phyloP scores from a whole-genome alignment of 2,888 invertebrate species.

The Phengaris arion region DNA sequence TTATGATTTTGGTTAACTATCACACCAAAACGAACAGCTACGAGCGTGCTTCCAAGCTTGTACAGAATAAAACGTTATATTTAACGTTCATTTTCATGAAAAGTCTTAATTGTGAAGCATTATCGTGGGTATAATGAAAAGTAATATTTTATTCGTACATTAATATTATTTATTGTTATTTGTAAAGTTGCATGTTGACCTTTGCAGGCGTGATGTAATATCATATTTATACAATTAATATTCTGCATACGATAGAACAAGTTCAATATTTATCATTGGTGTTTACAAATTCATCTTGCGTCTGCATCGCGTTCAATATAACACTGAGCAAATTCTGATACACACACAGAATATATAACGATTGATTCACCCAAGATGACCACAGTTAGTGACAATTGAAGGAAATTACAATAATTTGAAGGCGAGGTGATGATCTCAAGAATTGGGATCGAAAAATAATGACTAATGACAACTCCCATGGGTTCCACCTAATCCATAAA shows the following conservation, averaged over 20 bases:
- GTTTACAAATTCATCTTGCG: slow-evolving; percentile 6
- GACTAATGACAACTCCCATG: no score
- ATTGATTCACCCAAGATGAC: background rate
- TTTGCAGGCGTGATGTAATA: background rate
- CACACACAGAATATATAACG: slow-evolving; percentile 8
- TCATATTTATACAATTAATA: slow-evolving; percentile 2
- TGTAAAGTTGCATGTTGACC: slow-evolving; percentile 1
- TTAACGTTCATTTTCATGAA: background rate
- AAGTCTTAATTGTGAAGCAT: no score
- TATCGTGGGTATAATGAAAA: background rate
- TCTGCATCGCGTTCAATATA: slow-evolving; percentile 1
- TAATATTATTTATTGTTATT: background rate
- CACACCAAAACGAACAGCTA: background rate
- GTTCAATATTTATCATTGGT: background rate
- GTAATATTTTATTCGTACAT: background rate
- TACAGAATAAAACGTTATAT: background rate
- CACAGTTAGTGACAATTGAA: background rate
- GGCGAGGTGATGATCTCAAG: background rate
- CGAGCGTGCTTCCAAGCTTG: background rate
- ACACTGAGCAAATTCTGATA: slow-evolving; percentile 4
- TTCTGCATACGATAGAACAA: slow-evolving; percentile 12
- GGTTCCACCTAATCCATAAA: no score
- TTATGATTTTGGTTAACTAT: background rate
- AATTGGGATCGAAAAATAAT: background rate
- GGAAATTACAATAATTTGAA: background rate